Evolutionary conservation across 2,797 vertebrate genomes (phyloP), one percentile per base, ranked within the genome.

Genomic region (Microhierax caerulescens): DNA sequence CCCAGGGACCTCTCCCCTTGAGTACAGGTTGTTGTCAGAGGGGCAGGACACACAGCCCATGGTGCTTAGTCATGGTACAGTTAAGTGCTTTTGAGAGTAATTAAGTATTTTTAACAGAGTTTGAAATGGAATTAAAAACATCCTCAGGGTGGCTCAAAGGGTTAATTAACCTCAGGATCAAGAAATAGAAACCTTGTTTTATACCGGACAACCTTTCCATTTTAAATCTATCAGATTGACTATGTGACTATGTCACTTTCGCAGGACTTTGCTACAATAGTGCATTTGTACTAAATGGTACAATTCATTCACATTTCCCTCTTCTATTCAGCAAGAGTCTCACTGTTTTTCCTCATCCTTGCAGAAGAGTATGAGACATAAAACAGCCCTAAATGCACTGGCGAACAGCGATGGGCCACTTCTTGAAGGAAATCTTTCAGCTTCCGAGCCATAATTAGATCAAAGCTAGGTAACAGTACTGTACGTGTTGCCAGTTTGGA

Each of bases 401-500:
- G 92, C 91, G 95, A 98, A 97, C 98, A 98, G 95, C 97, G 98
- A 99, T 95, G 98, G 99, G 98, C 99, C 99, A 85, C 99, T 99
- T 97, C 98, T 99, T 98, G 99, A 99, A 97, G 99, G 98, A 98
- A 97, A 98, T 97, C 97, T 98, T 98, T 98, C 98, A 95, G 95
- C 98, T 97, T 98, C 98, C 98, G 97, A 98, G 98, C 97, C 98
- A 94, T 98, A 98, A 98, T 97, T 98, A 98, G 98, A 97, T 94
- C 96, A 90, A 98, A 98, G 98, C 99, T 99, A 98, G 98, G 98
- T 98, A 98, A 98, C 97, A 87, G 95, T 96, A 95, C 95, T 97
- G 92, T 93, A 95, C 28, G 88, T 96, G 95, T 96, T 96, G 95
- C 95, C 96, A 95, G 51, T 97, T 96, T 97, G 96, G 88, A 77